These are phyloP conservation scores for Mastacembelus armatus DNA, from an alignment of 2,797 vertebrate genomes.

Conservation along the genomic window DNA sequence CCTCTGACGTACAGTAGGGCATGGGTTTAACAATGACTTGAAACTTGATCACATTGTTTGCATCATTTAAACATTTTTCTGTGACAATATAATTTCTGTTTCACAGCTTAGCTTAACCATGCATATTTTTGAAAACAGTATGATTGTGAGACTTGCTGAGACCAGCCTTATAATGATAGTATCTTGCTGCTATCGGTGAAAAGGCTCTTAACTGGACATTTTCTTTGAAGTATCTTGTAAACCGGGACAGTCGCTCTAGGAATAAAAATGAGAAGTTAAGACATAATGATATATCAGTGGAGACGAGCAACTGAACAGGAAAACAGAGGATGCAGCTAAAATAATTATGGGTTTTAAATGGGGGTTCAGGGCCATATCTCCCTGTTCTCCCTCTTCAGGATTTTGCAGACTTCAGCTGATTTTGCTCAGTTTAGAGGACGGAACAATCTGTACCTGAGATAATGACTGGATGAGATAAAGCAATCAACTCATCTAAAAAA, in stretches of 20 bases:
- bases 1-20: not conserved
- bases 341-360: not conserved
- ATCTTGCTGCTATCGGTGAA: slow-evolving; percentile 8
- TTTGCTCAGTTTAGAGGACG: not conserved
- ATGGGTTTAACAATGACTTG: slow-evolving; percentile 1
- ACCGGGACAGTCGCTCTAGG: not conserved
- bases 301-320: not conserved
- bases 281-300: no score
- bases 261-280: not conserved
- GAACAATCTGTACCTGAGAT: slow-evolving; percentile 36
- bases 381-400: slow-evolving; percentile 12
- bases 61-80: not conserved
- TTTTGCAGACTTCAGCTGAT: slow-evolving; percentile 23
- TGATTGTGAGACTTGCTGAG: not conserved
- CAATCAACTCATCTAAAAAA: slow-evolving; percentile 46
- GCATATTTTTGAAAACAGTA: slow-evolving; percentile 10
- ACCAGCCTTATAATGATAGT: not conserved
- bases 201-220: slow-evolving; percentile 10
- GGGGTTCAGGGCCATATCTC: not conserved
- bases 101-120: not conserved
- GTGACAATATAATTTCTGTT: not conserved
- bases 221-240: not conserved
- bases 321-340: not conserved
- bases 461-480: slow-evolving; percentile 52
- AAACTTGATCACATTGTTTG: slow-evolving; percentile 16